Evolutionary conservation across 2,113 vertebrate species (phyloP), one percentile per base, ranked within the genome.

Genomic region (Thryonomys swinderianus): DNA sequence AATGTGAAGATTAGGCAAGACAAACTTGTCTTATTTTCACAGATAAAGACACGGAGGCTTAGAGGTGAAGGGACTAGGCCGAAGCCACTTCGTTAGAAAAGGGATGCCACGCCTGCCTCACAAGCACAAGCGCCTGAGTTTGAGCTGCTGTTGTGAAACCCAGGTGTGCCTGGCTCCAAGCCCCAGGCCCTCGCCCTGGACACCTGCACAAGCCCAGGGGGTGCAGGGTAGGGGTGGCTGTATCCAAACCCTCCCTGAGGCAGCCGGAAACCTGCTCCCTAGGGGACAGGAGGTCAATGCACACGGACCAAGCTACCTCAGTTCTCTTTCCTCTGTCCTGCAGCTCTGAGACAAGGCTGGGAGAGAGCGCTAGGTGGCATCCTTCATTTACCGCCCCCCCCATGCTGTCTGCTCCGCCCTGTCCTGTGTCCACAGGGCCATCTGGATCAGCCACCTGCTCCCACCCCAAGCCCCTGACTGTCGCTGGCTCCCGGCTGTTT

Each of bases 41-140:
- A 53, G 69, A 84, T 18, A 51, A 89, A 57, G 42, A 64, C 55
- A 74, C 42, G 61, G 80, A 91, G 66, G 64, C 71, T 48, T 40
- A 85, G 83, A 88, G 30, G 16, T 18, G 5, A 83, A 55, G 32
- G 17, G 73, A 81, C 71, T 18, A 32, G 30, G 17, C 79, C 23
- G 34, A 53, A 51, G 71, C 30, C 30, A 18, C 66, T 62, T 18
- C 51, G 42, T 64, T 74, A 67, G 42, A 57, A 69, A 48, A 67
- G 18, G 32, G 37, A 14, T 10, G 10, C 48, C 6, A 10, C 48
- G 10, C 48, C 48, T 51, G 48, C 48, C 48, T 51, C 48, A 51
- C 48, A 51, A n/a, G 48, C 48, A 51, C 48, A 51, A 51, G 48
- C 6, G 10, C 10, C 48, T 51, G 48, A 51, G 48, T 51, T 51